Evolutionary conservation across 2,797 vertebrate species (phyloP).

Genomic region (Alcedo quadribrachys): DNA sequence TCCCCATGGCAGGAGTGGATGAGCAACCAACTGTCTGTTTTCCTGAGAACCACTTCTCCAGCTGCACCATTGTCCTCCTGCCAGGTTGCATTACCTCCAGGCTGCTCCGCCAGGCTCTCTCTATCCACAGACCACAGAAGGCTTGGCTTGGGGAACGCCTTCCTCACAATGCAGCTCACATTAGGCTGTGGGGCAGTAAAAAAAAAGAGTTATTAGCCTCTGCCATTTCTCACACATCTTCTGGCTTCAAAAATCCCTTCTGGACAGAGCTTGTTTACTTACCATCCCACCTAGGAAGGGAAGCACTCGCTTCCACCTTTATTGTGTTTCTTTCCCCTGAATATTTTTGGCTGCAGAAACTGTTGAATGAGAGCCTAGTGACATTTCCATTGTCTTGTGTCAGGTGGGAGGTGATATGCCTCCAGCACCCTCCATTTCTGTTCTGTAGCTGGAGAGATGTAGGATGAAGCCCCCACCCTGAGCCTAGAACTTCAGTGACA

Average conservation of each 20-base stretch:
- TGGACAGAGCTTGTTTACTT: not conserved
- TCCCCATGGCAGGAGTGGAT: not conserved
- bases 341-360: not conserved
- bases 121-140: constrained; percentile 53
- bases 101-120: not conserved
- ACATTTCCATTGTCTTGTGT: accelerated
- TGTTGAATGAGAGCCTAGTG: not conserved
- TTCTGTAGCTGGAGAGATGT: not conserved
- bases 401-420: too few relatives aligned
- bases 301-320: not conserved
- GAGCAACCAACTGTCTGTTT: not conserved
- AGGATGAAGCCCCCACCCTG: not conserved
- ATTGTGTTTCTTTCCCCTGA: not conserved
- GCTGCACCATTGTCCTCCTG: not conserved
- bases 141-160: constrained; percentile 70
- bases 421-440: not conserved
- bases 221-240: not conserved
- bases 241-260: not conserved
- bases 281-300: not conserved
- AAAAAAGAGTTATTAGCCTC: not conserved
- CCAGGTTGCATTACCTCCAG: constrained; percentile 54
- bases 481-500: not conserved
- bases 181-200: constrained; percentile 31
- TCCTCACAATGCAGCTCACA: constrained; percentile 64
- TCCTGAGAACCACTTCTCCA: not conserved